Base-by-base conservation (phyloP, 2,797 vertebrate species). In the Thaleichthys pacificus region DNA sequence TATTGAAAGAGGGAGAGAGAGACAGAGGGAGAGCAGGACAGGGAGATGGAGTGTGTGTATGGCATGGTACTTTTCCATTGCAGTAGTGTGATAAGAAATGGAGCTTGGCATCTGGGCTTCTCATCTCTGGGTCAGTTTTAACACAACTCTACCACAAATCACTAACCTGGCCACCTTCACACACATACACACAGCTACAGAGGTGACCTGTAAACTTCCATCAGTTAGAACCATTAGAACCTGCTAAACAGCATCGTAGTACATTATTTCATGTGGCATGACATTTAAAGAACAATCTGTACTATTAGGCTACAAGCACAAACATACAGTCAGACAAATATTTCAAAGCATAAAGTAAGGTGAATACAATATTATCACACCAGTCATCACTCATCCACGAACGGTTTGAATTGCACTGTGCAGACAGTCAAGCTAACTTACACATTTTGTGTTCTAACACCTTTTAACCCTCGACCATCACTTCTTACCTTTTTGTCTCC, bases 101-200 rank as follows among this genome's bases (percentile, higher is more conserved):
- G 79, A 78, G 86, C 75, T 80, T 80, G 77, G 75, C 68, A 70
- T 73, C 68, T 61, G 4, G 72, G 69, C 77, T 91, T 93, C 89
- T 91, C 92, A 80, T 85, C 79, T 87, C 82, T 70, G 11, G 73
- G 89, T 82, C 83, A 92, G 17, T 88, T 92, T 90, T 92, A 85
- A 90, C 91, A 91, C 80, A 75, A 69, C 75, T 79, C 78, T 85
- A 78, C 88, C 80, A 90, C 82, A 85, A 85, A 47, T 66, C 61
- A 12, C 4, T 1, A 8, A 21, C 17, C 30, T n/a, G 30, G 30
- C 6, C 61, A 63, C 30, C 15, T 17, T 61, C 17, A 32, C 30
- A 54, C 30, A 42, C 63, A 58, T 7, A 22, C 51, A 38, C 49
- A 21, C 14, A 15, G 3, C 47, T 47, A 72, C 22, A 73, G 17